phyloP scores from a whole-genome alignment of 2,888 invertebrate species.

The Luffia ferchaultella region DNA sequence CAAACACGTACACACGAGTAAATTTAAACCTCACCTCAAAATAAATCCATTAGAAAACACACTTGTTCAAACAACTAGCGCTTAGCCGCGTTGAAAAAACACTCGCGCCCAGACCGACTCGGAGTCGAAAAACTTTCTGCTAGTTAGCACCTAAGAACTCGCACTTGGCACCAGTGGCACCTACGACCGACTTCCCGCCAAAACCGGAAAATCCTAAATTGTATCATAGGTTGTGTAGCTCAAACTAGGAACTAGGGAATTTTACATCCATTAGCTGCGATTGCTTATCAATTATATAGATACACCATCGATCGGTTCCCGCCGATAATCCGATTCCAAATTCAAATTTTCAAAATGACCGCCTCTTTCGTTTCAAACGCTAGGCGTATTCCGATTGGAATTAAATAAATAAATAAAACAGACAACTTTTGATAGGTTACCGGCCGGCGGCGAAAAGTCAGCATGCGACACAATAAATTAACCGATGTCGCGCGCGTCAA shows the following conservation, averaged over 20 bases:
- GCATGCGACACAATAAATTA: not conserved
- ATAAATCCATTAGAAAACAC: slow-evolving; percentile 68
- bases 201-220: too few species aligned
- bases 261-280: too few species aligned
- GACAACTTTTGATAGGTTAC: not conserved
- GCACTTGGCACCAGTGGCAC: slow-evolving; percentile 12
- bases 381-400: too few species aligned
- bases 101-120: slow-evolving; percentile 47
- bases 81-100: slow-evolving; percentile 66
- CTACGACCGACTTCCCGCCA: slow-evolving; percentile 43
- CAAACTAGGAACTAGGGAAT: too few species aligned
- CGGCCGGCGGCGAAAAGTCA: not conserved
- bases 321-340: too few species aligned
- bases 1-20: slow-evolving; percentile 64
- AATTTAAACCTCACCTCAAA: slow-evolving; percentile 66
- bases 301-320: too few species aligned
- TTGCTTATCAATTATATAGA: too few species aligned
- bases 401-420: too few species aligned
- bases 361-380: too few species aligned
- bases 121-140: slow-evolving; percentile 35
- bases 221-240: too few species aligned
- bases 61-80: slow-evolving; percentile 67
- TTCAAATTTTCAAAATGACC: too few species aligned
- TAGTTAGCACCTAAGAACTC: slow-evolving; percentile 37
- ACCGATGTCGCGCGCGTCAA: slow-evolving; percentile 54